Base-by-base conservation (phyloP, 2,113 vertebrate genomes). In the Nesoenas mayeri region DNA sequence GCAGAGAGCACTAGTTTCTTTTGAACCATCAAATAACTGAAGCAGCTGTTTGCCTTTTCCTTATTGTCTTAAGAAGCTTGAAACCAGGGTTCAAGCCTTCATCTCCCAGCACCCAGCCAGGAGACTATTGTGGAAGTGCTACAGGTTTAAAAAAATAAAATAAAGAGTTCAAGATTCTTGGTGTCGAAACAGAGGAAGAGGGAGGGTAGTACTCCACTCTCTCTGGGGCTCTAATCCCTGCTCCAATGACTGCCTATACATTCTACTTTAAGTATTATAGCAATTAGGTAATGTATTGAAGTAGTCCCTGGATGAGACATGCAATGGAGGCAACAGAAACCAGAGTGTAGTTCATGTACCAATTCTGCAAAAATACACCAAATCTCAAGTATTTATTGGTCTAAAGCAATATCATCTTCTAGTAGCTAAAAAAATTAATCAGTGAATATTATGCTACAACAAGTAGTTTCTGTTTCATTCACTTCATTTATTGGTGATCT, bases 181-280 rank as follows among this genome's bases (percentile, higher is more conserved):
- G n/a, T 67, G 11, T 44, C 17, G 31, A 61, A 42, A 40, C 75
- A 25, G 32, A 70, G 14, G 31, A 93, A 86, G 60, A 54, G 66
- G 34, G 16, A 89, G 19, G 0, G 0, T 21, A 71, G 56, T 0
- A 0, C 28, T 57, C 26, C 4, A 2, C 7, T 28, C 20, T 44
- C 62, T 50, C n/a, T 6, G 15, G 16, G 32, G 8, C 47, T 62
- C 70, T 58, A 61, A 82, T 42, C 53, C 38, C 34, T 88, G 57
- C 66, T 56, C 53, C 4, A 0, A 29, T 5, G 13, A 64, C 32
- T 34, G 11, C 47, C 88, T 75, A 51, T 36, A 71, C 5, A 5
- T 62, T 66, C 47, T 91, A 29, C 51, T 91, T 74, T 54, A 71
- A n/a, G 32, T 31, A 19, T 47, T 47, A 47, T 47, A 89, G n/a